Percentiles rank a stretch among this genome's conserved stretches.
Conservation (phyloP, 1,140 invertebrate species). For the Euschistus heros region DNA sequence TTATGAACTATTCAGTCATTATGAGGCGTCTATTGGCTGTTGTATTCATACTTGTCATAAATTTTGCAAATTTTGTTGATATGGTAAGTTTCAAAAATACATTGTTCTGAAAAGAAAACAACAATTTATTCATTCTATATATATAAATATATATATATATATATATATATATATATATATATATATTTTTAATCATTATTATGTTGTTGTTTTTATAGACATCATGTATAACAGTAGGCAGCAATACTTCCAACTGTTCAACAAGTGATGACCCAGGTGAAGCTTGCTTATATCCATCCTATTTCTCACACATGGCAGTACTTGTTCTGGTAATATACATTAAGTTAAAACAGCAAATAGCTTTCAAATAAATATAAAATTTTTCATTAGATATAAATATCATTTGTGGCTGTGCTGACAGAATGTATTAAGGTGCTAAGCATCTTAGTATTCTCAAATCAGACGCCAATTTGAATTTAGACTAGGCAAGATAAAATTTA, state of each 20-base stretch:
- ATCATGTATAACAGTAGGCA: neutral
- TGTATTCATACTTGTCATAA: slow-evolving; percentile 43
- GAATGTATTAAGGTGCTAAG: too few relatives aligned
- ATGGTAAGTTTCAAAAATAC: slow-evolving; percentile 24
- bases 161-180: too few relatives aligned
- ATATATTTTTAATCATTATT: neutral
- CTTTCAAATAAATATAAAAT: too few relatives aligned
- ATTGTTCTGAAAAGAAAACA: too few relatives aligned
- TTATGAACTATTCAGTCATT: slow-evolving; percentile 43
- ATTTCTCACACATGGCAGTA: slow-evolving; percentile 60
- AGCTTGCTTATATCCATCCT: slow-evolving; percentile 56
- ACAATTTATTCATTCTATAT: too few relatives aligned
- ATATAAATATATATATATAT: too few relatives aligned
- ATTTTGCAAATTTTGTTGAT: slow-evolving; percentile 30
- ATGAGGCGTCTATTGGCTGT: slow-evolving; percentile 43
- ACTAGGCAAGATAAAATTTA: too few relatives aligned
- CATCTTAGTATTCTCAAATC: too few relatives aligned
- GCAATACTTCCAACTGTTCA: slow-evolving; percentile 1
- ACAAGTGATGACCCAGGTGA: slow-evolving; percentile 27
- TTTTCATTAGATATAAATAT: too few relatives aligned
- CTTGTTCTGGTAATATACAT: slow-evolving; percentile 49
- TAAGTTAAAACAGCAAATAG: too few relatives aligned
- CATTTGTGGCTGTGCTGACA: too few relatives aligned
- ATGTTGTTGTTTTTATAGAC: neutral
- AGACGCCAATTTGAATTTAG: too few relatives aligned